A percentile compares a stretch with the other conserved stretches of the same genome.
Evolutionary conservation across 2,888 invertebrate species (phyloP).

Genomic region (Synergus japonicus): DNA sequence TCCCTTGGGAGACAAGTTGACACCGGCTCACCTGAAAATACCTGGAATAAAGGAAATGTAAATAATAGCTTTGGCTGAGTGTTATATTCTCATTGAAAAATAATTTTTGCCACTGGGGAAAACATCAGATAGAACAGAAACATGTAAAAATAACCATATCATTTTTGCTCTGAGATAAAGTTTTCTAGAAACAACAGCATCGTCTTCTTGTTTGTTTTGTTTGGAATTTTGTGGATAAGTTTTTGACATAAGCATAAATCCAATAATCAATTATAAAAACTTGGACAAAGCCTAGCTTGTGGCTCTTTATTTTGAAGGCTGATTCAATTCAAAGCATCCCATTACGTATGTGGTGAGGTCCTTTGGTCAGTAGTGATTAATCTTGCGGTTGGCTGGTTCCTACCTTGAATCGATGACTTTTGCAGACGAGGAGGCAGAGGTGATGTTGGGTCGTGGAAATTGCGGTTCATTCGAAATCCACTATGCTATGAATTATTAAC

Average conservation of each 20-base stretch:
- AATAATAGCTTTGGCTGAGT: not conserved
- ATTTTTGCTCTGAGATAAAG: no score
- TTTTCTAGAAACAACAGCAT: no score
- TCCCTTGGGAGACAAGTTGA: not conserved
- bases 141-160: no score
- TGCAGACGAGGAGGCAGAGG: not conserved
- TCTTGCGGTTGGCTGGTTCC: conserved; percentile 15
- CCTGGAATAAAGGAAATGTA: not conserved
- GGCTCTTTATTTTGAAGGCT: not conserved
- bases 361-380: not conserved
- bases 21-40: conserved; percentile 17
- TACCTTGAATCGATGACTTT: conserved; percentile 31
- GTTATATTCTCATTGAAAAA: not conserved
- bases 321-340: not conserved
- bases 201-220: no score
- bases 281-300: not conserved
- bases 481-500: conserved; percentile 41
- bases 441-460: conserved; percentile 33
- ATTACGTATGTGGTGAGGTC: not conserved
- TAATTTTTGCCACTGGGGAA: not conserved
- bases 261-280: not conserved
- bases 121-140: not conserved
- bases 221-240: no score
- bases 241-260: no score
- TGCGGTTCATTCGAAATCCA: conserved; percentile 34